A percentile compares a stretch with the other conserved stretches of the same genome.
phyloP scores from a whole-genome alignment of 2,113 vertebrate genomes.

The Galemys pyrenaicus region DNA sequence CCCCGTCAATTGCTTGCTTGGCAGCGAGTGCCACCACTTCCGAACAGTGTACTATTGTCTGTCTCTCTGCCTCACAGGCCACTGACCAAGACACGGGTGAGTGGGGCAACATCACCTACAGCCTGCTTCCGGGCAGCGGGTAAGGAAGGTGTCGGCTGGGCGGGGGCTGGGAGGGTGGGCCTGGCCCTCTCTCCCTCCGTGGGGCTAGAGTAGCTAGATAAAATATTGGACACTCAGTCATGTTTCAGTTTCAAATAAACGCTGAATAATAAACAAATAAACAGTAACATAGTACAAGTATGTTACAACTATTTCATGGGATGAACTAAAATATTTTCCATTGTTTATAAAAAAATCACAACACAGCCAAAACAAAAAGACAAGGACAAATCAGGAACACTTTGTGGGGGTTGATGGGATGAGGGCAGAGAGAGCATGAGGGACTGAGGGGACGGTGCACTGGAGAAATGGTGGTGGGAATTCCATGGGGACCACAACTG shows the following conservation, averaged over 20 bases:
- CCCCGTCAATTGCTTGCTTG: accelerated
- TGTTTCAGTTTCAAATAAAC: not conserved
- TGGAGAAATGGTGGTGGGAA: too few relatives aligned
- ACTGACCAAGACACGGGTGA: constrained; percentile 89
- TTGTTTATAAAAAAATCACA: too few relatives aligned
- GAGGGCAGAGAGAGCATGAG: too few relatives aligned
- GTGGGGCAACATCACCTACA: constrained; percentile 88
- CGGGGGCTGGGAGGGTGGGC: not conserved
- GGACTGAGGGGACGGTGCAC: too few relatives aligned
- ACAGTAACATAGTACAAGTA: not conserved
- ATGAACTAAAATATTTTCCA: not conserved
- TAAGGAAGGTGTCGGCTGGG: constrained; percentile 71
- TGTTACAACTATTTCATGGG: not conserved
- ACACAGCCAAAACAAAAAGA: too few relatives aligned
- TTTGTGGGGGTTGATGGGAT: too few relatives aligned
- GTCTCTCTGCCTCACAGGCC: constrained; percentile 85
- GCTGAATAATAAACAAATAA: not conserved
- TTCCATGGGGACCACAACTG: too few relatives aligned
- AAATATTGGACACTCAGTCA: not conserved
- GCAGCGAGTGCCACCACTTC: too few relatives aligned
- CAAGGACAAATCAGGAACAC: too few relatives aligned
- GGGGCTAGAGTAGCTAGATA: not conserved
- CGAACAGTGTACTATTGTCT: not conserved
- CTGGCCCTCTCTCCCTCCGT: not conserved
- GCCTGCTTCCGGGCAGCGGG: constrained; percentile 90